Evolutionary conservation across 2,888 invertebrate genomes (phyloP).

Genomic region (Eupithecia exiguata): DNA sequence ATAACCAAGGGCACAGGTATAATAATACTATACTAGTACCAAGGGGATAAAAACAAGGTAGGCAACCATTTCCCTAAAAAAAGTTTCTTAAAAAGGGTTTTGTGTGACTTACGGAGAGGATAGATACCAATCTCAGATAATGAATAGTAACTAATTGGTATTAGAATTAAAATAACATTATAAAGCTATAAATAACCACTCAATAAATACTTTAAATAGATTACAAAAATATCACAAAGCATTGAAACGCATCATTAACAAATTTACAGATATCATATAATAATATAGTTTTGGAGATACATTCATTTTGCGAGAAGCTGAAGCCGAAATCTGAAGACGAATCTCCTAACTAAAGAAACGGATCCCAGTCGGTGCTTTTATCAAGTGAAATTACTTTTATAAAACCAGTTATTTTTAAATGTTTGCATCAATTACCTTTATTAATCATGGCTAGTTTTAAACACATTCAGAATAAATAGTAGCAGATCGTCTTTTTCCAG

Average conservation of each 20-base stretch:
- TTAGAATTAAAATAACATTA: neutral
- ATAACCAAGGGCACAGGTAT: too few species aligned
- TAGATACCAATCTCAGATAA: neutral
- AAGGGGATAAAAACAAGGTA: too few species aligned
- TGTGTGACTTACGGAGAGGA: neutral
- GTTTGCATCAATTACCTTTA: neutral
- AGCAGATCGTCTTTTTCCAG: neutral
- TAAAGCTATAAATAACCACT: slow-evolving; percentile 13
- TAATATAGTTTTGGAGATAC: neutral
- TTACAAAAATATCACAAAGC: slow-evolving; percentile 11
- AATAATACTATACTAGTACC: too few species aligned
- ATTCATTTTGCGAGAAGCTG: neutral
- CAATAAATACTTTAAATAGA: slow-evolving; percentile 13
- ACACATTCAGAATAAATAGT: neutral
- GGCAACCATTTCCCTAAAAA: neutral
- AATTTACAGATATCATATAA: neutral
- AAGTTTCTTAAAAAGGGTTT: neutral
- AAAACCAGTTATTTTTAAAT: neutral
- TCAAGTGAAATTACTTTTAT: neutral
- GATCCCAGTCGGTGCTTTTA: neutral
- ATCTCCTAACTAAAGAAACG: neutral
- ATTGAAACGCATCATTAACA: neutral
- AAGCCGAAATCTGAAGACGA: neutral
- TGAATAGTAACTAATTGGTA: neutral
- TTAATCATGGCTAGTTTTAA: too few species aligned